phyloP scores from a whole-genome alignment of 2,113 vertebrate species.

The Brachypodius melanocephalos region DNA sequence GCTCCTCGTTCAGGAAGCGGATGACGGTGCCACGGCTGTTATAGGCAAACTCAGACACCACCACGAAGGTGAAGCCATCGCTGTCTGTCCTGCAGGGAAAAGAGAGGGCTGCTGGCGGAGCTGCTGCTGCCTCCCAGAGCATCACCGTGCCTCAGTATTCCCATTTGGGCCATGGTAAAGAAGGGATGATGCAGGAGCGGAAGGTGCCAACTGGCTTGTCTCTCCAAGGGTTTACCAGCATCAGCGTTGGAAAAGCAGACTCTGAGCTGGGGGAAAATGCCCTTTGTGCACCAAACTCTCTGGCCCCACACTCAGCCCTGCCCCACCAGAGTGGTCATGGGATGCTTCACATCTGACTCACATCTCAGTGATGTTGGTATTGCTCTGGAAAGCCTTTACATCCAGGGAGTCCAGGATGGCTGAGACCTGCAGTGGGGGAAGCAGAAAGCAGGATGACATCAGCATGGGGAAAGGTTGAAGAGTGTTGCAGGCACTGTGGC shows the following conservation, averaged over 20 bases:
- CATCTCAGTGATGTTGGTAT: slow-evolving; percentile 15
- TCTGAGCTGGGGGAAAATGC: neutral
- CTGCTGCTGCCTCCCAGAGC: neutral
- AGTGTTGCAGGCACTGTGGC: fast-evolving
- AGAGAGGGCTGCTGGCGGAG: neutral
- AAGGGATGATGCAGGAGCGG: neutral
- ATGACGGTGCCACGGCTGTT: neutral
- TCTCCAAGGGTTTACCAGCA: neutral
- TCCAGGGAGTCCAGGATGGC: slow-evolving; percentile 28
- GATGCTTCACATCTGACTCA: neutral
- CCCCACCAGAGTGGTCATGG: fast-evolving
- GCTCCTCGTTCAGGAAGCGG: neutral
- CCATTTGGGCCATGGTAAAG: neutral
- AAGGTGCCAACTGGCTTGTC: neutral
- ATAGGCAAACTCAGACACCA: neutral
- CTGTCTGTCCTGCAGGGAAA: neutral
- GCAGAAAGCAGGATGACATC: neutral
- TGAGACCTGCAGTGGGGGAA: neutral
- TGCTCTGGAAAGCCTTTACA: slow-evolving; percentile 36
- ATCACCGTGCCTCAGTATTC: neutral
- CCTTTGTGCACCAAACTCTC: neutral
- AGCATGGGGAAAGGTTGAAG: fast-evolving
- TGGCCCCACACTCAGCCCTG: neutral
- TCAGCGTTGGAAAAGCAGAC: neutral
- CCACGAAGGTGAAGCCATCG: neutral